Evolutionary conservation across 2,113 vertebrate species (phyloP).

Genomic region (Calonectris borealis): DNA sequence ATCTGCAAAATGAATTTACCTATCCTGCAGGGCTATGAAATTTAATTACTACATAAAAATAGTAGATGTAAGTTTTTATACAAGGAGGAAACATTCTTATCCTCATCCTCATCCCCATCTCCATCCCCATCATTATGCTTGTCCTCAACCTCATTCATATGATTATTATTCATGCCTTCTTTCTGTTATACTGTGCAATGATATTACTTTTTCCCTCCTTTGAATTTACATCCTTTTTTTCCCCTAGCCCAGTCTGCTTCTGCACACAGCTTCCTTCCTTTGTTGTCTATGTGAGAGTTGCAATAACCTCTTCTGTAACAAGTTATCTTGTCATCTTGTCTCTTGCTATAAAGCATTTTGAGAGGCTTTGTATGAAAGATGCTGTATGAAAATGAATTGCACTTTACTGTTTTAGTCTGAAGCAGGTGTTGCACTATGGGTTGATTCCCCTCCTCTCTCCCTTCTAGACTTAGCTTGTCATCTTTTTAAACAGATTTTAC

Average conservation of each 20-base stretch:
- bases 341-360: slow-evolving; percentile 1
- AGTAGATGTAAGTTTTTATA: background rate
- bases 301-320: background rate
- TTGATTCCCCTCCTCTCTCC: background rate
- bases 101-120: background rate
- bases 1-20: background rate
- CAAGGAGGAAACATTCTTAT: background rate
- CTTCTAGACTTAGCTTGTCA: background rate
- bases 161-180: background rate
- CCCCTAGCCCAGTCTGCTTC: background rate
- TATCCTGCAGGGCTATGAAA: background rate
- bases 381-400: slow-evolving; percentile 37
- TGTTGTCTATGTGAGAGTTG: background rate
- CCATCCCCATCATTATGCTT: background rate
- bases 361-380: slow-evolving; percentile 41
- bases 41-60: background rate
- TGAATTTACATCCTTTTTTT: background rate
- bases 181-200: background rate
- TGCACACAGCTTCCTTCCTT: background rate
- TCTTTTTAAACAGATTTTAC: slow-evolving; percentile 1
- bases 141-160: background rate
- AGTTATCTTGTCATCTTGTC: slow-evolving; percentile 24
- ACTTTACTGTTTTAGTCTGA: slow-evolving; percentile 34
- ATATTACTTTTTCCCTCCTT: background rate
- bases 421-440: slow-evolving; percentile 23